Percentiles rank a stretch among this genome's conserved stretches.
These are phyloP conservation scores for Oryzaephilus surinamensis DNA, from an alignment of 1,140 invertebrate genomes.

Conservation along the genomic window DNA sequence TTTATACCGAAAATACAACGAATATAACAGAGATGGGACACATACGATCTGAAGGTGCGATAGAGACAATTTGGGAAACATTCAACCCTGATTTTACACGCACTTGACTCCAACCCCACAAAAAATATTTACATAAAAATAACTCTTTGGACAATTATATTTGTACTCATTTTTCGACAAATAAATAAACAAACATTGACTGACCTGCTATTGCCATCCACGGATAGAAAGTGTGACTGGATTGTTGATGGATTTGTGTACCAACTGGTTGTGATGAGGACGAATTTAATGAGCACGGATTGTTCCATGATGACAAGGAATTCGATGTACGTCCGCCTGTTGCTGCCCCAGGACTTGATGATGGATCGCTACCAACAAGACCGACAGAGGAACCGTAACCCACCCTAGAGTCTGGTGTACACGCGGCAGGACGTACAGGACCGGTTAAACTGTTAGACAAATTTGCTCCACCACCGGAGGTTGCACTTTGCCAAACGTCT, in stretches of 20 bases:
- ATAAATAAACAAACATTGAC: slow-evolving; percentile 30
- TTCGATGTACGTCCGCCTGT: slow-evolving; percentile 44
- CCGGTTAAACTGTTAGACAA: slow-evolving; percentile 39
- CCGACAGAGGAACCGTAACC: slow-evolving; percentile 47
- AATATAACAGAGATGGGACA: slow-evolving; percentile 3
- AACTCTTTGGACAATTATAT: slow-evolving; percentile 1
- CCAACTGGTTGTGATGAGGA: slow-evolving; percentile 63
- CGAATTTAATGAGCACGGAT: slow-evolving; percentile 68
- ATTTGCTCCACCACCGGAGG: slow-evolving; percentile 50
- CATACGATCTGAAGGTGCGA: slow-evolving; percentile 13
- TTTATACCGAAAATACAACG: neutral
- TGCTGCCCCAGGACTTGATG: slow-evolving; percentile 60
- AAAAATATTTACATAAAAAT: slow-evolving; percentile 27
- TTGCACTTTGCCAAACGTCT: slow-evolving; percentile 55
- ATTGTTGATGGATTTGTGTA: slow-evolving; percentile 76
- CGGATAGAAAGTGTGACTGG: slow-evolving; percentile 90
- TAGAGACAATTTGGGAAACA: slow-evolving; percentile 20
- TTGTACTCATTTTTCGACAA: neutral
- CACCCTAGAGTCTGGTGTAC: slow-evolving; percentile 71
- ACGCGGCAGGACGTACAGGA: slow-evolving; percentile 69
- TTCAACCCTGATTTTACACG: slow-evolving; percentile 38
- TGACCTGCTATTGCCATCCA: slow-evolving; percentile 98
- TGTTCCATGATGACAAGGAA: slow-evolving; percentile 59
- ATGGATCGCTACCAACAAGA: slow-evolving; percentile 60
- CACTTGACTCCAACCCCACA: slow-evolving; percentile 31